phyloP scores from a whole-genome alignment of 2,888 invertebrate genomes.

The Tachina grossa region DNA sequence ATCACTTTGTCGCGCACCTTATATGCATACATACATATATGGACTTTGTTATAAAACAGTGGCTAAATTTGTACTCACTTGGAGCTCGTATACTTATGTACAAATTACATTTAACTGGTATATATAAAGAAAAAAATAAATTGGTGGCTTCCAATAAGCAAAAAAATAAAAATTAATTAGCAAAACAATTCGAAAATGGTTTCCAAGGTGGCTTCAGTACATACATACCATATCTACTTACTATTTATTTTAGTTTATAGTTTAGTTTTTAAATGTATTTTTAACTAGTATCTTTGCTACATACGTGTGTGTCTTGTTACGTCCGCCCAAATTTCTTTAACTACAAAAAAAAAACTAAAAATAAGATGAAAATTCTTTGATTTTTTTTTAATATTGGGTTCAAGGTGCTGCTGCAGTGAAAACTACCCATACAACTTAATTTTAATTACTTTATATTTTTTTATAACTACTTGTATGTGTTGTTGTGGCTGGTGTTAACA shows the following conservation, averaged over 20 bases:
- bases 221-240: background rate
- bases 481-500: slow-evolving; percentile 61
- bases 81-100: background rate
- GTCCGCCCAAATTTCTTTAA: slow-evolving; percentile 59
- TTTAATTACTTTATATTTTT: slow-evolving; percentile 3
- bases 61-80: slow-evolving; percentile 1
- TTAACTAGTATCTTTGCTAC: slow-evolving; percentile 22
- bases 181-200: slow-evolving; percentile 33
- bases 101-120: slow-evolving; percentile 32
- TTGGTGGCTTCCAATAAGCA: slow-evolving; percentile 47
- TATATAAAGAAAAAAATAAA: slow-evolving; percentile 46
- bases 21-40: background rate
- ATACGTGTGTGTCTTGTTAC: slow-evolving; percentile 65
- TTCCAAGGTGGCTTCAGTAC: slow-evolving; percentile 66
- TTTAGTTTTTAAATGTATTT: slow-evolving; percentile 46
- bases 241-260: slow-evolving; percentile 45
- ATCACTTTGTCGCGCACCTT: background rate
- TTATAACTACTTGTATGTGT: slow-evolving; percentile 44
- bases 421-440: slow-evolving; percentile 39
- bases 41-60: background rate
- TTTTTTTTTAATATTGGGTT: slow-evolving; percentile 51
- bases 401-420: slow-evolving; percentile 64
- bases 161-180: background rate
- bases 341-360: slow-evolving; percentile 12
- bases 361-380: slow-evolving; percentile 1